phyloP scores from a whole-genome alignment of 2,113 vertebrate species.

The Synchiropus splendidus region DNA sequence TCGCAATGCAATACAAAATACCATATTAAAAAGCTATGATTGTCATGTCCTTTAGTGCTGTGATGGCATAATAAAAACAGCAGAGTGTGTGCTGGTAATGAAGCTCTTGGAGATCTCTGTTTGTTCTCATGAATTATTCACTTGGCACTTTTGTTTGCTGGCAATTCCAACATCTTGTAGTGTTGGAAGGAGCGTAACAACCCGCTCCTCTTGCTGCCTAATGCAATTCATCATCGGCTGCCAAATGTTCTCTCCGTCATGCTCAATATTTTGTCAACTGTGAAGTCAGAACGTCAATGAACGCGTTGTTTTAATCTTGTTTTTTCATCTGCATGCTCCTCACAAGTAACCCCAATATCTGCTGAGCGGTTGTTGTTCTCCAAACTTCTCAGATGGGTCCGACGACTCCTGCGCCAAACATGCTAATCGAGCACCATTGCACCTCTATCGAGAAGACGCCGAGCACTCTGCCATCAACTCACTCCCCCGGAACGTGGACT shows the following conservation, averaged over 20 bases:
- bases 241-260: conserved; percentile 53
- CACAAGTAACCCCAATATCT: not conserved
- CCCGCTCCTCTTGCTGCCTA: conserved; percentile 30
- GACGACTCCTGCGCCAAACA: conserved; percentile 6
- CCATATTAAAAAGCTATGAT: too few relatives aligned
- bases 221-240: conserved; percentile 30
- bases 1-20: too few relatives aligned
- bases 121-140: conserved; percentile 61
- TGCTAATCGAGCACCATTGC: conserved; percentile 22
- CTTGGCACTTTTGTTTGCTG: conserved; percentile 53
- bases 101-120: conserved; percentile 35
- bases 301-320: conserved; percentile 27
- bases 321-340: conserved; percentile 12
- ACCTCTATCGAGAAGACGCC: conserved; percentile 14
- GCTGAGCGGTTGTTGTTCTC: conserved; percentile 10
- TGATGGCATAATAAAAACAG: too few relatives aligned
- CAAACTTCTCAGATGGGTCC: conserved; percentile 24
- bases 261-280: conserved; percentile 53
- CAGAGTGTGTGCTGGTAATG: too few relatives aligned
- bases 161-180: conserved; percentile 49
- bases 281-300: conserved; percentile 27
- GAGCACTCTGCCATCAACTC: conserved; percentile 1
- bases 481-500: conserved; percentile 26
- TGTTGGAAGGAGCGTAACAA: conserved; percentile 23
- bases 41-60: too few relatives aligned